These are phyloP conservation scores for Eurytoma adleriae DNA, from an alignment of 2,888 invertebrate genomes.

Conservation along the genomic window DNA sequence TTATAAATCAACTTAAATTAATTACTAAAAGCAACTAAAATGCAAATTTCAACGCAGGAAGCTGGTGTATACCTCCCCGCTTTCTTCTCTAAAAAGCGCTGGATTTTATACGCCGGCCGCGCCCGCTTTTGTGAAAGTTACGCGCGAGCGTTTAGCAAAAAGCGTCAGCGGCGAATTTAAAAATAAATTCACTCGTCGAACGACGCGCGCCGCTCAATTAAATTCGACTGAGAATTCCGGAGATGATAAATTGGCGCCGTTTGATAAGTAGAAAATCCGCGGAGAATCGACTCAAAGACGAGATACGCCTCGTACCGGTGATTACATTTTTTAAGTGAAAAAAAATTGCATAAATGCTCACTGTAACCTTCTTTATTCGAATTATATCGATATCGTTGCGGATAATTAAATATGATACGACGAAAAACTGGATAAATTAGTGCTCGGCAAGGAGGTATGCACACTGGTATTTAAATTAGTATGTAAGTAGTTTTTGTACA, in stretches of 20 bases:
- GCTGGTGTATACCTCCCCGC: conserved; percentile 1
- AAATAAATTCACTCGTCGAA: conserved; percentile 25
- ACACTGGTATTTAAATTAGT: too few species aligned
- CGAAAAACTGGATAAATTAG: conserved; percentile 22
- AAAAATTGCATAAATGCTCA: neutral
- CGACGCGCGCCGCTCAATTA: conserved; percentile 24
- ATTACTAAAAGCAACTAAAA: neutral
- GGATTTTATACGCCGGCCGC: conserved; percentile 25
- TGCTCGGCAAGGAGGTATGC: neutral
- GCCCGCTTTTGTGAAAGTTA: conserved; percentile 46
- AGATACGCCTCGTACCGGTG: neutral
- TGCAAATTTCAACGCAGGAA: neutral
- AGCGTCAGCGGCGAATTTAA: conserved; percentile 28
- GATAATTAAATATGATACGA: conserved; percentile 14
- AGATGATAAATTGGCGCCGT: conserved; percentile 14
- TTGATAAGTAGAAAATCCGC: neutral
- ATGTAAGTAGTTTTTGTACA: too few species aligned
- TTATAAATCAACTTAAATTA: too few species aligned
- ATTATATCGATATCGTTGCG: neutral
- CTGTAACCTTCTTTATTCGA: conserved; percentile 11
- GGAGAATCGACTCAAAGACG: neutral
- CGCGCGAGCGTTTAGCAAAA: conserved; percentile 15
- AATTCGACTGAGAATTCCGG: conserved; percentile 34
- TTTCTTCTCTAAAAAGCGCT: conserved; percentile 26
- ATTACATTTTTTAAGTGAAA: conserved; percentile 17